phyloP scores from a whole-genome alignment of 1,140 invertebrate species.

The Onthophagus taurus region DNA sequence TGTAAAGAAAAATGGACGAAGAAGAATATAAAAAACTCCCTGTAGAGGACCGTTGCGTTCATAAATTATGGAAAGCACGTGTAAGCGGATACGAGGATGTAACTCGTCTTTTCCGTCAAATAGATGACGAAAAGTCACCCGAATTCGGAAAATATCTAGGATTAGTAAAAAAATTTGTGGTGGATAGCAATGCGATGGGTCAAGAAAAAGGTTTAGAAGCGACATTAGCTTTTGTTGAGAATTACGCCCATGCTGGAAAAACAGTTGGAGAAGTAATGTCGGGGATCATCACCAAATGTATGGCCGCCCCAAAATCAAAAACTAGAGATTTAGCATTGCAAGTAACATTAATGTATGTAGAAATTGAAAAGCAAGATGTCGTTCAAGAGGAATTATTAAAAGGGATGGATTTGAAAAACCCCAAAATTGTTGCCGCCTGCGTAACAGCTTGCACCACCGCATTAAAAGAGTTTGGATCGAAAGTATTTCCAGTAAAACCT shows the following conservation, averaged over 20 bases:
- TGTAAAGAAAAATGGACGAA: conserved; percentile 60
- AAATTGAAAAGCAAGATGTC: conserved; percentile 90
- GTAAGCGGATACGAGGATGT: conserved; percentile 90
- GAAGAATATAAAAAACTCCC: conserved; percentile 90
- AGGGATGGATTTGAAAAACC: conserved; percentile 91
- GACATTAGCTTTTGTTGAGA: conserved; percentile 80
- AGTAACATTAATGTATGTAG: conserved; percentile 86
- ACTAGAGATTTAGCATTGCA: conserved; percentile 86
- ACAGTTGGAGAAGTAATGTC: conserved; percentile 81
- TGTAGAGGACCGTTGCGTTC: conserved; percentile 81
- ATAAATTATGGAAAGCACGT: conserved; percentile 94
- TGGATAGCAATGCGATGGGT: conserved; percentile 88
- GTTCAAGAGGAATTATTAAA: conserved; percentile 88
- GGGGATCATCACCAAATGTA: conserved; percentile 84
- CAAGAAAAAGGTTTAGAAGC: conserved; percentile 95
- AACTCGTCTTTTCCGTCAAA: conserved; percentile 73
- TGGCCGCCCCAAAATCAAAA: conserved; percentile 81
- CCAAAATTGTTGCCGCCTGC: conserved; percentile 85
- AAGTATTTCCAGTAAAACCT: conserved; percentile 82
- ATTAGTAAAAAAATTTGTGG: conserved; percentile 92
- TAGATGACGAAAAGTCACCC: conserved; percentile 84
- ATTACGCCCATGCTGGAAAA: conserved; percentile 75
- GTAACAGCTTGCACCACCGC: conserved; percentile 65
- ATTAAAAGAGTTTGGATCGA: conserved; percentile 82
- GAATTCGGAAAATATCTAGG: conserved; percentile 88